Conservation (phyloP, 2,888 invertebrate genomes). For the Drosophila algonquin region DNA sequence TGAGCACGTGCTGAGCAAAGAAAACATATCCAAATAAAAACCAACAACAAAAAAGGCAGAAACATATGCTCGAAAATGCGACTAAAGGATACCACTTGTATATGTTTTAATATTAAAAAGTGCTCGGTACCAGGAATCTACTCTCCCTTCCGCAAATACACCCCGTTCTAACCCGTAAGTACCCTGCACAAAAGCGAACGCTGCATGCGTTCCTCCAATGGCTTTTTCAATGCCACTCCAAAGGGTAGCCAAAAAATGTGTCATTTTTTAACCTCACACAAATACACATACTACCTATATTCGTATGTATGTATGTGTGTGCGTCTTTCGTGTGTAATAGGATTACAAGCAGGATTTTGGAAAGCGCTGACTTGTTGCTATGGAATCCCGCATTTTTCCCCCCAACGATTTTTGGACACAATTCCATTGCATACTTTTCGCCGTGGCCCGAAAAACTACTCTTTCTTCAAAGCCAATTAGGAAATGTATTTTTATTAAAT, state of each 20-base stretch:
- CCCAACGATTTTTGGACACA: not conserved
- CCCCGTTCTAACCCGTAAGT: not conserved
- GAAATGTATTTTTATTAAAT: not conserved
- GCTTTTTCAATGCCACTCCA: constrained; percentile 55
- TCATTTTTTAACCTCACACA: constrained; percentile 20
- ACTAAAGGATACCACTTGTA: too few species aligned
- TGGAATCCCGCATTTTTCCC: constrained; percentile 1
- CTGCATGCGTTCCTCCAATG: constrained; percentile 50
- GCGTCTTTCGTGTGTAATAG: constrained; percentile 23
- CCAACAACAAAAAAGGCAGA: constrained; percentile 10
- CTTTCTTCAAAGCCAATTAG: constrained; percentile 6
- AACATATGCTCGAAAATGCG: too few species aligned
- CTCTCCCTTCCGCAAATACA: not conserved
- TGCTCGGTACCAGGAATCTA: too few species aligned
- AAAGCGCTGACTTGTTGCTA: constrained; percentile 43
- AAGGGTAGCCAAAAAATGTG: constrained; percentile 38
- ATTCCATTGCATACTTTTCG: constrained; percentile 29
- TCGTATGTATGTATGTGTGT: not conserved
- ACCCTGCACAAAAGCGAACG: constrained; percentile 46
- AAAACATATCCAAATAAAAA: constrained; percentile 39
- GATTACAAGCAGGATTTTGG: constrained; percentile 31
- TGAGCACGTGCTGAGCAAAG: constrained; percentile 74
- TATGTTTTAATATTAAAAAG: too few species aligned
- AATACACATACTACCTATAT: not conserved
- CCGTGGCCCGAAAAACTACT: constrained; percentile 16